These are phyloP conservation scores for Dugesia japonica DNA, from an alignment of 2,888 invertebrate genomes.

Conservation along the genomic window DNA sequence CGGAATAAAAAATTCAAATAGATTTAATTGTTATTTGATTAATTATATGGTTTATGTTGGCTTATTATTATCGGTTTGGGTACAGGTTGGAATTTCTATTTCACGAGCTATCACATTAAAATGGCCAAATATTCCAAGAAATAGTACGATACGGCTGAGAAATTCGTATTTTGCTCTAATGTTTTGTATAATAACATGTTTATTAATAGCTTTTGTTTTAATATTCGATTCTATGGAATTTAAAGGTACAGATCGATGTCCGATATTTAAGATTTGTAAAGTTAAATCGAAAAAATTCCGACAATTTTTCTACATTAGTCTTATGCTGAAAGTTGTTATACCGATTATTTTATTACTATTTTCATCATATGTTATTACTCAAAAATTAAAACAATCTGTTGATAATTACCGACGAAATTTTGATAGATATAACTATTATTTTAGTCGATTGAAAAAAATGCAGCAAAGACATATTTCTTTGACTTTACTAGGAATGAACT, in stretches of 20 bases:
- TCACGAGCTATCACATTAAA: slow-evolving; percentile 12
- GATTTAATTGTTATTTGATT: slow-evolving; percentile 23
- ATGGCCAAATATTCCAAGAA: slow-evolving; percentile 24
- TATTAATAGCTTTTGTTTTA: slow-evolving; percentile 8
- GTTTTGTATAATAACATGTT: not conserved
- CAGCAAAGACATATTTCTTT: slow-evolving; percentile 29
- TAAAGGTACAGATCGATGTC: not conserved
- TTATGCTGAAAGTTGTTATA: slow-evolving; percentile 25
- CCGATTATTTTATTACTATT: slow-evolving; percentile 29
- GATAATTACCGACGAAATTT: not conserved
- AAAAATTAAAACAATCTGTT: not conserved
- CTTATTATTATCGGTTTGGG: slow-evolving; percentile 24
- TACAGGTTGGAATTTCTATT: slow-evolving; percentile 32
- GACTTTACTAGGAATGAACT: slow-evolving; percentile 31
- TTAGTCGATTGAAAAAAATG: not conserved
- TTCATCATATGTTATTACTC: slow-evolving; percentile 26
- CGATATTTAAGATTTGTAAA: not conserved
- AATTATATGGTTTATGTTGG: slow-evolving; percentile 27
- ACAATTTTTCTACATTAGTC: slow-evolving; percentile 26
- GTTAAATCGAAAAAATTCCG: slow-evolving; percentile 23
- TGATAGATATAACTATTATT: not conserved
- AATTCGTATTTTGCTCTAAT: slow-evolving; percentile 22
- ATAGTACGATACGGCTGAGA: not conserved
- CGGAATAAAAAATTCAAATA: slow-evolving; percentile 9
- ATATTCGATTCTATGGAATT: not conserved